Base-by-base conservation (phyloP, 2,797 vertebrate species). In the Chrysocyon brachyurus region DNA sequence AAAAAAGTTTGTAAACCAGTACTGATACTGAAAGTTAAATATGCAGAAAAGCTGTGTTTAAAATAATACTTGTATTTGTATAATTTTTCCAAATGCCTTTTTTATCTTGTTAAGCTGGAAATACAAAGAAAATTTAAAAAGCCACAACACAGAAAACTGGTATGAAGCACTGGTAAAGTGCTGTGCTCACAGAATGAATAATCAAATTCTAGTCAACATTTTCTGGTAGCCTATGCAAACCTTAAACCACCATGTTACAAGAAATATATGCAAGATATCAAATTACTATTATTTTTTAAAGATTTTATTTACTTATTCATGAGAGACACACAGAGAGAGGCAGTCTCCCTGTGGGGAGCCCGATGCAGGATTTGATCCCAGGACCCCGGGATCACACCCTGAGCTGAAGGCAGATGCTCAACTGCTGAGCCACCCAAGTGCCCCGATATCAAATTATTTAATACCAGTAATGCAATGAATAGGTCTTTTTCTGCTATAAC, bases 71-170 rank as follows among this genome's bases (percentile, higher is more conserved):
- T 96, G 12, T 14, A 97, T 57, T 93, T 87, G 84, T 17, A 84
- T 17, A 72, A 40, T 57, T 90, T 96, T 96, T 46, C 52, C 36
- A 89, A 95, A 87, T 68, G 73, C 14, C 89, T 81, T 77, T 54
- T 88, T 92, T 56, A 81, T 54, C 63, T 83, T 81, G 33, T 33
- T 90, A 90, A 81, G 31, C 75, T 31, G 81, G 26, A 85, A 21
- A 63, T 36, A 89, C 3, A 82, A 93, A 46, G 54, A 90, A 95
- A 95, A 91, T 21, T 46, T 28, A 73, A 81, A 66, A 64, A 52
- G 31, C 17, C 26, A 92, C 46, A 95, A 68, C 1, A 87, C 28
- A 95, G 40, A 59, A 77, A 87, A 73, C 24, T 68, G 12, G 28
- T 59, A 19, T 54, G 10, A 77, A 86, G 54, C 81, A 90, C 16